These are phyloP conservation scores for Drosophila pseudotakahashii DNA, from an alignment of 2,888 invertebrate genomes.

Conservation along the genomic window DNA sequence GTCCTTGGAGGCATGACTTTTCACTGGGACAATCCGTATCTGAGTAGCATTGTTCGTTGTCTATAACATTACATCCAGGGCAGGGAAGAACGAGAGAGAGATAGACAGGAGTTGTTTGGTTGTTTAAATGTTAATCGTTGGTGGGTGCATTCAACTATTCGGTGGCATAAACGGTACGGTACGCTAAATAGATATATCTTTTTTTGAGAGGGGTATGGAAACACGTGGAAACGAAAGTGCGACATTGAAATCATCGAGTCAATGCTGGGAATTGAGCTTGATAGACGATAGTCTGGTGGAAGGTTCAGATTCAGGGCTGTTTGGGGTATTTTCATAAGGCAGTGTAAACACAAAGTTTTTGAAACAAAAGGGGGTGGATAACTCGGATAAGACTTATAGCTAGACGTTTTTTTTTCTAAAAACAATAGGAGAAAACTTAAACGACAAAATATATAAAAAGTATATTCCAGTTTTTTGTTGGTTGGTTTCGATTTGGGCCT, in stretches of 20 bases:
- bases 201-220: constrained; percentile 24
- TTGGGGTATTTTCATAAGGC: constrained; percentile 14
- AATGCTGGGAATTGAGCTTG: constrained; percentile 30
- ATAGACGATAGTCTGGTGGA: constrained; percentile 39
- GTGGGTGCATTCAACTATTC: constrained; percentile 74
- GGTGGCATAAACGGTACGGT: constrained; percentile 55
- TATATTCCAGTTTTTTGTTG: constrained; percentile 57
- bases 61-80: constrained; percentile 79
- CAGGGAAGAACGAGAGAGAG: constrained; percentile 78
- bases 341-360: constrained; percentile 38
- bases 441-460: constrained; percentile 69
- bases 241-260: constrained; percentile 36
- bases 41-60: constrained; percentile 93
- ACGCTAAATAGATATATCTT: constrained; percentile 47
- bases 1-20: constrained; percentile 95
- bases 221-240: constrained; percentile 42
- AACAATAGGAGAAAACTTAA: constrained; percentile 71
- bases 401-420: constrained; percentile 65
- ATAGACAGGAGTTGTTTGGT: constrained; percentile 79
- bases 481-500: constrained; percentile 47
- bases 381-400: constrained; percentile 66
- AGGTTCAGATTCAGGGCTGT: constrained; percentile 15
- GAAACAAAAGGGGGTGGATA: constrained; percentile 34
- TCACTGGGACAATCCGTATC: constrained; percentile 96
- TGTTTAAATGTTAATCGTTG: constrained; percentile 71